Evolutionary conservation across 2,797 vertebrate genomes (phyloP).

Genomic region (Sebastes matsubarae): DNA sequence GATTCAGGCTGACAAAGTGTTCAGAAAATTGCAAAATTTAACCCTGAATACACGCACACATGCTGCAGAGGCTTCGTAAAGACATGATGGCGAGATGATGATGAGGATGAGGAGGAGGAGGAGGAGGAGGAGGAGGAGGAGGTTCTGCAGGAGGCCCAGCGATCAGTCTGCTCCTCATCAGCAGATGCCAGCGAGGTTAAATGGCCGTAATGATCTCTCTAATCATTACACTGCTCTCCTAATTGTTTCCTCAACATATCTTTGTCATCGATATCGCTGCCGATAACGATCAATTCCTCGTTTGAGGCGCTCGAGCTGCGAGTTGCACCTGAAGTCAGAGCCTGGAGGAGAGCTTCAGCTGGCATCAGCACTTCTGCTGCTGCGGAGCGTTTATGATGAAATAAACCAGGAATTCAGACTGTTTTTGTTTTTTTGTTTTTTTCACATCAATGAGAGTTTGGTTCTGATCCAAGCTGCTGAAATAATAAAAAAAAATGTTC

Average conservation of each 20-base stretch:
- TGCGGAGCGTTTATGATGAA: not conserved
- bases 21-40: not conserved
- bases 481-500: not conserved
- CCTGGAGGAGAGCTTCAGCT: not conserved
- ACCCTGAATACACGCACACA: not conserved
- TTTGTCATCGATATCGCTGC: conserved; percentile 55
- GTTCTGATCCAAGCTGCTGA: not conserved
- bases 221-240: conserved; percentile 58
- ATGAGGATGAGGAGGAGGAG: not conserved
- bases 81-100: not conserved
- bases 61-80: not conserved
- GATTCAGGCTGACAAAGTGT: not conserved
- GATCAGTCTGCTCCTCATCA: conserved; percentile 33
- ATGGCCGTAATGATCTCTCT: conserved; percentile 53
- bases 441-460: not conserved
- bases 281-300: conserved; percentile 48
- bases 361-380: not conserved
- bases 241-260: conserved; percentile 70
- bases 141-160: not conserved
- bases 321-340: conserved; percentile 7
- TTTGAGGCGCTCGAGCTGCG: conserved; percentile 6
- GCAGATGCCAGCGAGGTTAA: conserved; percentile 56
- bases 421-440: not conserved
- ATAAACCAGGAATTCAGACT: not conserved
- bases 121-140: not conserved